Evolutionary conservation across 2,888 invertebrate species (phyloP), one percentile per base, ranked within the genome.

Genomic region (Pterostichus madidus): DNA sequence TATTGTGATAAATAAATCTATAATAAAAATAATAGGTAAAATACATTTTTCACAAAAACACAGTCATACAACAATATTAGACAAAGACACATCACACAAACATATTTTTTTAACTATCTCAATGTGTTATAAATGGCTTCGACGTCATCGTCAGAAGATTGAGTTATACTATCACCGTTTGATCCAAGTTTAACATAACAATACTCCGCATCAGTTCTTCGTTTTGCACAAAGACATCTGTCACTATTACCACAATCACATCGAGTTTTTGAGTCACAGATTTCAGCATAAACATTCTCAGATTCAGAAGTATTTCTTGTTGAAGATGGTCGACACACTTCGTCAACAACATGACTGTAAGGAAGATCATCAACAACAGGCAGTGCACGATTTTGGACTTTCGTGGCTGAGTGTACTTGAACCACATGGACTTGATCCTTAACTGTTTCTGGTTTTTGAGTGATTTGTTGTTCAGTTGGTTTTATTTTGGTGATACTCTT

Each of bases 251-350:
- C 32, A 46, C 81, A 81, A 10, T 44, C 44, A 44, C 81, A 86
- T 85, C 52, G 86, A 68, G 82, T 84, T 86, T 84, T 89, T 11
- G 83, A 52, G 35, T 85, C 89, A 84, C 94, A 94, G 83, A 94
- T 94, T 89, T 94, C 94, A 75, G 94, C 94, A 87, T 94, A 94
- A 86, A 94, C 94, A 86, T 94, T 94, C 86, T 94, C 94, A 86
- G 93, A 91, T 59, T 89, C 89, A 75, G 84, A 80, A 79, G 84
- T 85, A 75, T 85, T 86, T 17, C 83, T 80, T 71, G 82, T 85
- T n/a, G 84, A 68, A 10, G 84, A 82, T 80, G 84, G 85, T 17
- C 85, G 85, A 52, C 85, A 88, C 5, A 94, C 91, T 8, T 94
- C 94, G 85, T 94, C 94, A 6, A 93, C 93, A 5, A 94, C 94